Conservation (phyloP, 2,797 vertebrate genomes). For the Tenualosa thibaudeaui region DNA sequence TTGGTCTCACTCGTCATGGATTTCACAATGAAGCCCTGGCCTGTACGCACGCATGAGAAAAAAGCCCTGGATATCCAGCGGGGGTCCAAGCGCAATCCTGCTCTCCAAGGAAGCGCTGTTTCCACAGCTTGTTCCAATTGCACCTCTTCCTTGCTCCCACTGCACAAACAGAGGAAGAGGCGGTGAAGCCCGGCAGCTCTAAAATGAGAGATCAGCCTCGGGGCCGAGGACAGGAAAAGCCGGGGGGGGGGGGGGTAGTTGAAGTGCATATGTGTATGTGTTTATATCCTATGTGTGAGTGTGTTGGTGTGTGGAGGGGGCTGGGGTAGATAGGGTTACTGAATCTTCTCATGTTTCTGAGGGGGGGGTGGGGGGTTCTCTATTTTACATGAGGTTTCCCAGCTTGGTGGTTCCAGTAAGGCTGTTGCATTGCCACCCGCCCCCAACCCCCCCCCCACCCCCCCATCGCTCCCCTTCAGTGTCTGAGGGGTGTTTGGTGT, state of each 20-base stretch:
- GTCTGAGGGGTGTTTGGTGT: slow-evolving; percentile 51
- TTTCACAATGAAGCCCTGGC: not conserved
- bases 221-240: slow-evolving; percentile 60
- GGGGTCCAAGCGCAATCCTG: slow-evolving; percentile 56
- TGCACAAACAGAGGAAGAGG: slow-evolving; percentile 69
- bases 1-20: not conserved
- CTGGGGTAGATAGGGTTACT: slow-evolving; percentile 14
- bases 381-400: slow-evolving; percentile 30
- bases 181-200: slow-evolving; percentile 57
- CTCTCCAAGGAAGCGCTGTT: slow-evolving; percentile 68
- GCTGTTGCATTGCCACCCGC: not conserved
- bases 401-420: slow-evolving; percentile 20
- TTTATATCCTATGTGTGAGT: too few species aligned
- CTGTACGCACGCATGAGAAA: slow-evolving; percentile 1
- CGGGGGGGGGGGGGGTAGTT: not conserved
- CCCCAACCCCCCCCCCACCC: not conserved
- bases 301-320: not conserved
- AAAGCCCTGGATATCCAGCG: slow-evolving; percentile 41
- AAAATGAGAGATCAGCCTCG: slow-evolving; percentile 61
- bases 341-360: not conserved
- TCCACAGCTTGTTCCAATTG: slow-evolving; percentile 77
- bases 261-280: slow-evolving; percentile 23
- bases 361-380: not conserved
- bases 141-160: slow-evolving; percentile 54
- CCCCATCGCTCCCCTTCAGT: not conserved